These are phyloP conservation scores for Psophia crepitans DNA, from an alignment of 2,113 vertebrate species.

Conservation along the genomic window DNA sequence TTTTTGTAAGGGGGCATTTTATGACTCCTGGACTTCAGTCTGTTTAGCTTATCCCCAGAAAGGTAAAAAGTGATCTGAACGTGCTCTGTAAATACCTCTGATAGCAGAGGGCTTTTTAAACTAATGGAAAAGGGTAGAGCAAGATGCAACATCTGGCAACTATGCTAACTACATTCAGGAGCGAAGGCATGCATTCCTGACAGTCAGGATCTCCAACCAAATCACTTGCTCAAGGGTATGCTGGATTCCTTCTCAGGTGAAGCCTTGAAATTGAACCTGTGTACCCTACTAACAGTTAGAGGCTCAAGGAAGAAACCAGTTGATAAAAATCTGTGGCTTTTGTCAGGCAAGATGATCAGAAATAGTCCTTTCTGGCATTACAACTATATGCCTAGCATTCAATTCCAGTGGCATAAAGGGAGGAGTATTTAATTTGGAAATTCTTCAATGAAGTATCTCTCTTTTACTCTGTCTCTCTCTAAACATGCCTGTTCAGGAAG, in stretches of 20 bases:
- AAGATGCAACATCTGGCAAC: slow-evolving; percentile 16
- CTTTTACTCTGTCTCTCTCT: not conserved
- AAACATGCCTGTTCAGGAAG: not conserved
- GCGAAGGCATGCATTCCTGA: not conserved
- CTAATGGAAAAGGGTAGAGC: not conserved
- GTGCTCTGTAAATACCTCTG: slow-evolving; percentile 7
- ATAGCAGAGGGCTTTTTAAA: slow-evolving; percentile 24
- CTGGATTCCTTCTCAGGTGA: slow-evolving; percentile 6
- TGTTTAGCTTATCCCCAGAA: slow-evolving; percentile 15
- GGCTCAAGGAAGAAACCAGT: not conserved
- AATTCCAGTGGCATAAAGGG: not conserved
- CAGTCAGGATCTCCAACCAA: not conserved
- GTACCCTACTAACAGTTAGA: not conserved
- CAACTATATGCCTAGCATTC: not conserved
- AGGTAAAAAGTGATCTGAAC: not conserved
- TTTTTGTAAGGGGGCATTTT: not conserved
- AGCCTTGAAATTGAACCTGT: slow-evolving; percentile 13
- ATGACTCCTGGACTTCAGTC: slow-evolving; percentile 1
- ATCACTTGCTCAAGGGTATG: slow-evolving; percentile 6
- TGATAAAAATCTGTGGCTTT: slow-evolving; percentile 4
- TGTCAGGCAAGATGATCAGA: not conserved
- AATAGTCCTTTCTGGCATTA: not conserved
- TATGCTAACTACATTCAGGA: not conserved
- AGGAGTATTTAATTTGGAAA: not conserved
- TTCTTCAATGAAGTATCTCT: not conserved